phyloP scores from a whole-genome alignment of 2,888 invertebrate genomes.

The Diarsia rubi region DNA sequence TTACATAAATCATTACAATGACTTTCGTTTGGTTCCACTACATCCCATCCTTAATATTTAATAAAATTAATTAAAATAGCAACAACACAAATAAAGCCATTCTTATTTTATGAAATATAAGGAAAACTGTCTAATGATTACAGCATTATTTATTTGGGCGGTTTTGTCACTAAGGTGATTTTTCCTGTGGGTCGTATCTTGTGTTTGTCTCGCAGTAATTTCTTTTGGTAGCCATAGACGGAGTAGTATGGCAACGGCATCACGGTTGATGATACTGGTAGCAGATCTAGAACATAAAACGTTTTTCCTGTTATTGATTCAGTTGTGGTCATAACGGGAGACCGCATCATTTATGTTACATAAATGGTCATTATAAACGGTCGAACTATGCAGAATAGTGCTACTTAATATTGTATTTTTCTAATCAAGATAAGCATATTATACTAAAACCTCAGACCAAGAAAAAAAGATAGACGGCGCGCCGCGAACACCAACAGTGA shows the following conservation, averaged over 20 bases:
- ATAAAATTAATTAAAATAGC: conserved; percentile 34
- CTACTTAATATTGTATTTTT: not conserved
- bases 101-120: conserved; percentile 41
- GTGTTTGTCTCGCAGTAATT: conserved; percentile 82
- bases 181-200: conserved; percentile 84
- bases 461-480: too few relatives aligned
- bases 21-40: not conserved
- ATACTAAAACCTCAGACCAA: too few relatives aligned
- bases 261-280: conserved; percentile 87
- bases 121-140: conserved; percentile 47
- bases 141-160: conserved; percentile 77
- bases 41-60: conserved; percentile 14
- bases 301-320: conserved; percentile 28
- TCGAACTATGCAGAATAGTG: not conserved
- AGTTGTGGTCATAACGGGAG: not conserved
- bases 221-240: conserved; percentile 85
- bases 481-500: too few relatives aligned
- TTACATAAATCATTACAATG: not conserved
- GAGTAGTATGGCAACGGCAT: conserved; percentile 86
- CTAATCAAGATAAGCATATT: not conserved
- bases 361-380: not conserved
- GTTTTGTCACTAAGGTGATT: conserved; percentile 85
- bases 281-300: conserved; percentile 80
- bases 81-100: conserved; percentile 42
- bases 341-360: not conserved